Percentiles rank a stretch among this genome's conserved stretches.
These are phyloP conservation scores for Sebastes diploproa DNA, from an alignment of 2,797 vertebrate species.

Conservation along the genomic window DNA sequence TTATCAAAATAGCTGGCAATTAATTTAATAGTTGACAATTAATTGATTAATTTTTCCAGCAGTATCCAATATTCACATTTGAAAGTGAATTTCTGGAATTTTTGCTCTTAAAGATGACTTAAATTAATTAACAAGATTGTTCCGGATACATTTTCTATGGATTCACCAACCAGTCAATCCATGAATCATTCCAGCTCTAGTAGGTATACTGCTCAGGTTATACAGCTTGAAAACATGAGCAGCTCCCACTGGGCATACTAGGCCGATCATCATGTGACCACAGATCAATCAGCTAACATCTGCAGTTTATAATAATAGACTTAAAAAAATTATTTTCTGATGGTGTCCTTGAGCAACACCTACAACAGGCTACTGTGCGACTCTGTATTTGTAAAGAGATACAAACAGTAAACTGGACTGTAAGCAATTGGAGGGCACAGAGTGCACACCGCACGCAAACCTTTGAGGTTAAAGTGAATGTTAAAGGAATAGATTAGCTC, in stretches of 20 bases:
- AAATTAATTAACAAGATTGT: not conserved
- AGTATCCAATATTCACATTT: not conserved
- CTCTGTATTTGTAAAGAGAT: not conserved
- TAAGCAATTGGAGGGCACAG: no score
- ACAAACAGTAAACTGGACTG: no score
- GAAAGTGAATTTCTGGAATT: not conserved
- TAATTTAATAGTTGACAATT: no score
- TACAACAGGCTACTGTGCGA: not conserved
- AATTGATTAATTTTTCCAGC: no score
- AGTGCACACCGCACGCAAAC: no score
- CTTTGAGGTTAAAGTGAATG: no score
- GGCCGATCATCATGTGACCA: not conserved
- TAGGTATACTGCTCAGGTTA: not conserved
- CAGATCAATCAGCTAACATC: not conserved
- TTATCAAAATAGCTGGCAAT: no score
- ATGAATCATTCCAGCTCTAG: not conserved
- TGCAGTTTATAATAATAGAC: not conserved
- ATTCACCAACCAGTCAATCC: not conserved
- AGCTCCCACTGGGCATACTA: not conserved
- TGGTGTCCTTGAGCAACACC: not conserved
- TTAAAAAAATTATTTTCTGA: not conserved
- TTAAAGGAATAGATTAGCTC: not conserved
- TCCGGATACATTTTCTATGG: not conserved
- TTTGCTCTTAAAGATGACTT: not conserved
- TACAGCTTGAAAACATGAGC: constrained; percentile 1